Conservation (phyloP, 1,140 invertebrate genomes). For the Holotrichia oblita region DNA sequence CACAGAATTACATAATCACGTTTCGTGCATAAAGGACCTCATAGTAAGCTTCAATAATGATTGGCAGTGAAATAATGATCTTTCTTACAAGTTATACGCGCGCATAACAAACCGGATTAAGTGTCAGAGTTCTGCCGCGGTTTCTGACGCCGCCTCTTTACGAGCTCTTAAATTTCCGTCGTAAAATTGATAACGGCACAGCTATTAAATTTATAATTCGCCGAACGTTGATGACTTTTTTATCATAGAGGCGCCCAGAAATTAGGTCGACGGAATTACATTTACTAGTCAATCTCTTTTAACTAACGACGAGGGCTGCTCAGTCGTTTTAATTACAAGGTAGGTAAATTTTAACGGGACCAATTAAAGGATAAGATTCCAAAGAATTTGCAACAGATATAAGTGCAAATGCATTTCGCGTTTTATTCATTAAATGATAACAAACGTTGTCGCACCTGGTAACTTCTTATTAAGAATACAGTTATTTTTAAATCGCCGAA, state of each 20-base stretch:
- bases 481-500: too few relatives aligned
- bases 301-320: neutral
- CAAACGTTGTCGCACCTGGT: too few relatives aligned
- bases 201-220: conserved; percentile 15
- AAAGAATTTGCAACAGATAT: neutral
- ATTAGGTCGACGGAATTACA: conserved; percentile 12
- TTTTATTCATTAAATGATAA: too few relatives aligned
- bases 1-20: neutral
- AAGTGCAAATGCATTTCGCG: too few relatives aligned
- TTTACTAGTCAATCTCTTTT: conserved; percentile 4
- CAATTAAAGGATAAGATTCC: neutral
- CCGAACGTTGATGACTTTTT: conserved; percentile 8
- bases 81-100: neutral
- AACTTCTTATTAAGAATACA: too few relatives aligned
- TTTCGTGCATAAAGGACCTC: neutral
- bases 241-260: conserved; percentile 1
- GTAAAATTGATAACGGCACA: conserved; percentile 3
- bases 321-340: neutral
- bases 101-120: conserved; percentile 16
- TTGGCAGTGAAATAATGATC: conserved; percentile 10
- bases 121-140: neutral
- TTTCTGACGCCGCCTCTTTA: conserved; percentile 10
- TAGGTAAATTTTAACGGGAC: neutral
- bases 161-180: conserved; percentile 5
- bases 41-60: neutral